phyloP scores from a whole-genome alignment of 2,888 invertebrate genomes.

The Drosophila helvetica region DNA sequence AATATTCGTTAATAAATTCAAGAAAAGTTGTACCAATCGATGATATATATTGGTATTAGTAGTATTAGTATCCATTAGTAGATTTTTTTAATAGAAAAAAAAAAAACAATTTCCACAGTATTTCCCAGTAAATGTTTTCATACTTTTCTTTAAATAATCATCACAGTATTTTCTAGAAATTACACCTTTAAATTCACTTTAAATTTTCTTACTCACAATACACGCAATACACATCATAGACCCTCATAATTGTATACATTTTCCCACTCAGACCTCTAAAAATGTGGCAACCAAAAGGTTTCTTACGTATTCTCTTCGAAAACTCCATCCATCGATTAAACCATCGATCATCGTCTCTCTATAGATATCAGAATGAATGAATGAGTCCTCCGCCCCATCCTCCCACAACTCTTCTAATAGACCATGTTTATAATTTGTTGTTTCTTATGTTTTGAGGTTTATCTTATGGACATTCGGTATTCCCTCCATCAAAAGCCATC shows the following conservation, averaged over 20 bases:
- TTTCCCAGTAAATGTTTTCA: too few species aligned
- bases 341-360: constrained; percentile 30
- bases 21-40: too few species aligned
- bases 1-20: too few species aligned
- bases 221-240: too few species aligned
- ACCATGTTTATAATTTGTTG: constrained; percentile 37
- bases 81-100: too few species aligned
- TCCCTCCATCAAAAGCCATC: constrained; percentile 38
- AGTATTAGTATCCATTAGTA: too few species aligned
- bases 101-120: too few species aligned
- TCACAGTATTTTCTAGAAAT: too few species aligned
- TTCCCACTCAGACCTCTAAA: constrained; percentile 1
- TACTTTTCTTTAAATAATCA: too few species aligned
- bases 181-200: too few species aligned
- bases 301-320: not conserved
- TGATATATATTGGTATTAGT: too few species aligned
- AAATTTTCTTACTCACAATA: too few species aligned
- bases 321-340: not conserved
- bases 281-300: not conserved
- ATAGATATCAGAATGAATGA: not conserved
- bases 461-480: constrained; percentile 17
- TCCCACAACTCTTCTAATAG: constrained; percentile 39
- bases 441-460: constrained; percentile 18
- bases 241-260: not conserved
- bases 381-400: constrained; percentile 8